Conservation (phyloP, 2,797 vertebrate genomes). For the Molothrus ater region DNA sequence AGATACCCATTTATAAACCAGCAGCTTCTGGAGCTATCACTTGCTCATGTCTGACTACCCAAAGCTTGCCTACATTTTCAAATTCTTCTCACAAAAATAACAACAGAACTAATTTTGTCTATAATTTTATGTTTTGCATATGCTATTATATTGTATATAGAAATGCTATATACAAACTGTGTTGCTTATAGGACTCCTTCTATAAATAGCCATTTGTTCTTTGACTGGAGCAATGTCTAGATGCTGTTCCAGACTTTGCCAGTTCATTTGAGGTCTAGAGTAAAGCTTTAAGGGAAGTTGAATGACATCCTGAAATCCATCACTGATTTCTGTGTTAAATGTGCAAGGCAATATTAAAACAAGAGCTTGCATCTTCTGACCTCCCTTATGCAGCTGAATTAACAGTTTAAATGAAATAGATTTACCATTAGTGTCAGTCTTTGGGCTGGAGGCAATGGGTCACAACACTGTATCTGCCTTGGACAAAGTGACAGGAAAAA, state of each 20-base stretch:
- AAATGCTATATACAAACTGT: background rate
- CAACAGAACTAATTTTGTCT: background rate
- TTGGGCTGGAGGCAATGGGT: background rate
- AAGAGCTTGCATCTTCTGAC: background rate
- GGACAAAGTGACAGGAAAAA: background rate
- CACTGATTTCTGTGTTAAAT: background rate
- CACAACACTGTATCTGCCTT: background rate
- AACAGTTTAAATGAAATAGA: background rate
- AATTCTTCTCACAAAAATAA: background rate
- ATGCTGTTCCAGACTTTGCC: background rate
- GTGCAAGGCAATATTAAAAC: background rate
- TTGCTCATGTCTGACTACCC: background rate
- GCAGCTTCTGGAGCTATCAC: background rate
- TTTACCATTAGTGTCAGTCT: background rate
- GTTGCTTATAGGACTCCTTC: background rate
- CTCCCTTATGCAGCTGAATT: background rate
- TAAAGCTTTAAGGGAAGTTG: background rate
- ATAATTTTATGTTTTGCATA: background rate
- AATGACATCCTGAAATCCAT: background rate
- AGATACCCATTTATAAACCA: background rate
- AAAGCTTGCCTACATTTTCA: background rate
- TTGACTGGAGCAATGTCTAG: background rate
- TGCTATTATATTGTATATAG: background rate
- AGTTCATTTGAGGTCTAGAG: background rate
- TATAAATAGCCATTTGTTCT: background rate